Evolutionary conservation across 2,113 vertebrate species (phyloP).

Genomic region (Cyprinodon tularosa): DNA sequence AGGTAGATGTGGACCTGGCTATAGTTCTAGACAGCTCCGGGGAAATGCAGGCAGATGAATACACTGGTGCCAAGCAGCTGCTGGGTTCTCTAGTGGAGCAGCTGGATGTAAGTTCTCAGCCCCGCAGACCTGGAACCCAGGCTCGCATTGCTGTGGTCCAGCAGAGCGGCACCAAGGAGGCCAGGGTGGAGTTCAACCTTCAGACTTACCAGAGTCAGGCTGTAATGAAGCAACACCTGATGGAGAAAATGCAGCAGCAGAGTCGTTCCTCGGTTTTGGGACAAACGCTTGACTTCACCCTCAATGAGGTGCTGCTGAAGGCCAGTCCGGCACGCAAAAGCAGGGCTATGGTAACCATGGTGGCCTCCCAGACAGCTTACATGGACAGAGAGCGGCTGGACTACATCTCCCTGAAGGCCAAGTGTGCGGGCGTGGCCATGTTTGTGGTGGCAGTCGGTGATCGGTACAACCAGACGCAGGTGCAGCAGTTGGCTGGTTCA

Average conservation of each 20-base stretch:
- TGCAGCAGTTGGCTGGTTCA: slow-evolving; percentile 78
- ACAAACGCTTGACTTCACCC: slow-evolving; percentile 78
- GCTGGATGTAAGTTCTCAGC: slow-evolving; percentile 77
- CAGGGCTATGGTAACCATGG: slow-evolving; percentile 78
- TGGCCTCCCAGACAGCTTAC: slow-evolving; percentile 78
- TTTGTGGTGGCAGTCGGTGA: slow-evolving; percentile 82
- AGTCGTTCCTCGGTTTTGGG: slow-evolving; percentile 77
- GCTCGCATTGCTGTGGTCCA: slow-evolving; percentile 82
- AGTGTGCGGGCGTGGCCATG: slow-evolving; percentile 84
- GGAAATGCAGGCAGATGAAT: slow-evolving; percentile 75
- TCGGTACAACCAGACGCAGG: slow-evolving; percentile 57
- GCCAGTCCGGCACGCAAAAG: slow-evolving; percentile 61
- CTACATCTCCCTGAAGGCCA: slow-evolving; percentile 76
- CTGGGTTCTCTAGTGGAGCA: slow-evolving; percentile 80
- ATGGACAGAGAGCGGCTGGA: slow-evolving; percentile 78
- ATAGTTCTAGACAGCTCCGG: slow-evolving; percentile 84
- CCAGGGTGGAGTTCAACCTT: slow-evolving; percentile 80
- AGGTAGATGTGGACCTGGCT: slow-evolving; percentile 81
- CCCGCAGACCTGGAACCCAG: slow-evolving; percentile 1
- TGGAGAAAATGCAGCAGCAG: slow-evolving; percentile 63
- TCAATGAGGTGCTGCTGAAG: slow-evolving; percentile 78
- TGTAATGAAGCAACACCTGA: slow-evolving; percentile 80
- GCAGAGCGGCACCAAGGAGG: slow-evolving; percentile 58
- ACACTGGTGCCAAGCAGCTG: slow-evolving; percentile 77
- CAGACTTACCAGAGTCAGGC: slow-evolving; percentile 53